These are phyloP conservation scores for Philopotamus ludificatus DNA, from an alignment of 1,140 invertebrate species.

Conservation along the genomic window DNA sequence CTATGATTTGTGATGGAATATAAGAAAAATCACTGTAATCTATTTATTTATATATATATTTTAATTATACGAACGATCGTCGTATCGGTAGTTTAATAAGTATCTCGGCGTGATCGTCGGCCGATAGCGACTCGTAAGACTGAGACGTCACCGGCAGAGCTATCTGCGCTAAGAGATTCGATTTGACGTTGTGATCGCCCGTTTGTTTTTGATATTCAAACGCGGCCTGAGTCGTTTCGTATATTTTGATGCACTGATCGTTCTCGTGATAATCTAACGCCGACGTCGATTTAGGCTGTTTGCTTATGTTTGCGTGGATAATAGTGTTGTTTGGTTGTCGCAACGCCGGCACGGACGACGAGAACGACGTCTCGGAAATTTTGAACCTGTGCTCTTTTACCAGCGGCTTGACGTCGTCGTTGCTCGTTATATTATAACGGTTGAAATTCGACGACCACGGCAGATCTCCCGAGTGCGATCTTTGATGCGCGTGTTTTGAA, in stretches of 20 bases:
- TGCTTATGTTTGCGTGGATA: not conserved
- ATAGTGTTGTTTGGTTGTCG: not conserved
- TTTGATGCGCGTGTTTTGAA: not conserved
- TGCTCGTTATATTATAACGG: not conserved
- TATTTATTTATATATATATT: no score
- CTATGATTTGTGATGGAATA: no score
- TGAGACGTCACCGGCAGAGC: conserved; percentile 19
- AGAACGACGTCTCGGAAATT: conserved; percentile 22
- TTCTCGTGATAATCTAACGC: conserved; percentile 6
- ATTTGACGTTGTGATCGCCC: conserved; percentile 10
- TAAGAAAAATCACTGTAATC: no score
- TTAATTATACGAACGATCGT: conserved; percentile 30
- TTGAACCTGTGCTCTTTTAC: conserved; percentile 17
- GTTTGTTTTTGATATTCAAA: conserved; percentile 3
- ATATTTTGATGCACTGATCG: conserved; percentile 34
- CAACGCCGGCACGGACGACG: conserved; percentile 5
- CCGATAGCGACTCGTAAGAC: conserved; percentile 21
- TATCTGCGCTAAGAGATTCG: conserved; percentile 15
- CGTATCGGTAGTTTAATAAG: conserved; percentile 33
- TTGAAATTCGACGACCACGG: not conserved
- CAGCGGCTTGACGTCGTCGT: not conserved
- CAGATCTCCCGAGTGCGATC: conserved; percentile 5
- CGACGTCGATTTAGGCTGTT: not conserved
- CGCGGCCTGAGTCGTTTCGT: conserved; percentile 21
- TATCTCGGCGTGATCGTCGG: conserved; percentile 33